Evolutionary conservation across 2,797 vertebrate genomes (phyloP).

Genomic region (Xyrichtys novacula): DNA sequence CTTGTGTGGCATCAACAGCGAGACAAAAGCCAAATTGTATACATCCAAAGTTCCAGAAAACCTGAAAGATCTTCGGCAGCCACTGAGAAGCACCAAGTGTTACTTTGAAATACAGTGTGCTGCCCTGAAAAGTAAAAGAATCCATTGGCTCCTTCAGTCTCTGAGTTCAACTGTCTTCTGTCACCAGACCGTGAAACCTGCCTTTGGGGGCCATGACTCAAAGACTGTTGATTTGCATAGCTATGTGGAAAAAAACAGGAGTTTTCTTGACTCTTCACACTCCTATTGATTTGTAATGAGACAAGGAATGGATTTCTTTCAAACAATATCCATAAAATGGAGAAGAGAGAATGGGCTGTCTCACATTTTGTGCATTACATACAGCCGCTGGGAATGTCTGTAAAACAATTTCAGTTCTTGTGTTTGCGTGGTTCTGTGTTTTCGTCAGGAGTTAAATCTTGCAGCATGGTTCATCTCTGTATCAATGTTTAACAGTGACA

Average conservation of each 20-base stretch:
- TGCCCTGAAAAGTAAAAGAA: slow-evolving; percentile 29
- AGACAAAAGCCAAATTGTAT: slow-evolving; percentile 12
- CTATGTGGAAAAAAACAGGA: not conserved
- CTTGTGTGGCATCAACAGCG: slow-evolving; percentile 4
- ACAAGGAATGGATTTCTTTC: not conserved
- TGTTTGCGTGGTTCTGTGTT: not conserved
- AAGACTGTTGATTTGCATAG: slow-evolving; percentile 4
- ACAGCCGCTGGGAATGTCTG: not conserved
- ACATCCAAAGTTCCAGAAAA: slow-evolving; percentile 36
- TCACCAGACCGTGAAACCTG: slow-evolving; percentile 32
- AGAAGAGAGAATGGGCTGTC: not conserved
- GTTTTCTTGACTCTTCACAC: not conserved
- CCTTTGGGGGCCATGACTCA: slow-evolving; percentile 16
- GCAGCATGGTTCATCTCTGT: slow-evolving; percentile 2
- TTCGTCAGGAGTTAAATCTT: slow-evolving; percentile 3
- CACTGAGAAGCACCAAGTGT: slow-evolving; percentile 21
- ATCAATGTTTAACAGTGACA: slow-evolving; percentile 20
- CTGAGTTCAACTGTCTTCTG: slow-evolving; percentile 49
- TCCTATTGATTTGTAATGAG: not conserved
- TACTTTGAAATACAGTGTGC: slow-evolving; percentile 8
- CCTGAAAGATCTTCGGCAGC: slow-evolving; percentile 17
- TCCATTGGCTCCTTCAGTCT: not conserved
- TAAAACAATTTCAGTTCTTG: not conserved
- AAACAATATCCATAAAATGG: not conserved
- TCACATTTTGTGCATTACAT: slow-evolving; percentile 16